Conservation (phyloP, 2,113 vertebrate genomes). For the Misgurnus mizolepis region DNA sequence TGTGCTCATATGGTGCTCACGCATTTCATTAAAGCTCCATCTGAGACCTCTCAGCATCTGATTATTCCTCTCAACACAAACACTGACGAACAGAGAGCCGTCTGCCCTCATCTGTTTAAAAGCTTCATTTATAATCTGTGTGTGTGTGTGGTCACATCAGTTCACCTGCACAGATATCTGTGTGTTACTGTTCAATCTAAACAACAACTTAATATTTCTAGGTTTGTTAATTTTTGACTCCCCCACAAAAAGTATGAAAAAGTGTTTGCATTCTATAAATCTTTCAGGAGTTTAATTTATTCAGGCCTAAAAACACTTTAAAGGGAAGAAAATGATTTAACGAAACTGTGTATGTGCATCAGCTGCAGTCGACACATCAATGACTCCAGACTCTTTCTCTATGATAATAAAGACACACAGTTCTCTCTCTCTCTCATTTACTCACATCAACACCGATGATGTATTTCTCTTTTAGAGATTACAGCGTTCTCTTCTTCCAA, state of each 20-base stretch:
- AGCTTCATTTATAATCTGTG: not conserved
- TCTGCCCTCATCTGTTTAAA: not conserved
- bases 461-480: not conserved
- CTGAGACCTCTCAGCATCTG: constrained; percentile 7
- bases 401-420: not conserved
- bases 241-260: too few species aligned
- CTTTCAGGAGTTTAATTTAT: too few species aligned
- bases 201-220: not conserved
- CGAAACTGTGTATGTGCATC: not conserved
- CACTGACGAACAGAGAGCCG: not conserved
- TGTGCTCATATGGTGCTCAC: constrained; percentile 54
- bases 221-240: too few species aligned
- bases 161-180: not conserved
- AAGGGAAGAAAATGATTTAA: not conserved
- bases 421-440: not conserved
- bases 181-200: too few species aligned
- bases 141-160: not conserved
- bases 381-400: not conserved
- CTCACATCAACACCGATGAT: not conserved
- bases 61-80: constrained; percentile 51
- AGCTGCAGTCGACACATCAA: not conserved
- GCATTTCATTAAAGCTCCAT: constrained; percentile 62
- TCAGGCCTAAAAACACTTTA: too few species aligned
- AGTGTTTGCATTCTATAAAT: too few species aligned
- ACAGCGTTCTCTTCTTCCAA: not conserved